Evolutionary conservation across 2,113 vertebrate species (phyloP).

Genomic region (Leptosomus discolor): DNA sequence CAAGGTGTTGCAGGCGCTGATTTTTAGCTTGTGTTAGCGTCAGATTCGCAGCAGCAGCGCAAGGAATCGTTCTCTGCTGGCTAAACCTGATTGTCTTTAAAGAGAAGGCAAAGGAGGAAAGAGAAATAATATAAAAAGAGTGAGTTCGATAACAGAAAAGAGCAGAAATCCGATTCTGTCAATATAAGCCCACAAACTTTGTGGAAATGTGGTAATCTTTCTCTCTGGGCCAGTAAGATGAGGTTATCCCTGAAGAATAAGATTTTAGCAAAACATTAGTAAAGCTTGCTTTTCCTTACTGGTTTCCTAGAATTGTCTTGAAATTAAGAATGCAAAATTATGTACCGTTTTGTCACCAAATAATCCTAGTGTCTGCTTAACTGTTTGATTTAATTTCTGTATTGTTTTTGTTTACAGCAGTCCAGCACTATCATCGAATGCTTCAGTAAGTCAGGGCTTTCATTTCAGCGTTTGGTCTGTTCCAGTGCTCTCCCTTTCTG

Average conservation of each 20-base stretch:
- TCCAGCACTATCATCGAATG: background rate
- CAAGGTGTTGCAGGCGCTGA: background rate
- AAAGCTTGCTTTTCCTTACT: background rate
- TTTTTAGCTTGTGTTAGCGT: background rate
- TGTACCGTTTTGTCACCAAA: background rate
- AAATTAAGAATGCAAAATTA: background rate
- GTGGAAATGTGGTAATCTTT: background rate
- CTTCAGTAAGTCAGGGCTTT: background rate
- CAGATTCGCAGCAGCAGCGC: background rate
- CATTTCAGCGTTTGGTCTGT: background rate
- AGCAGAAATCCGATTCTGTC: background rate
- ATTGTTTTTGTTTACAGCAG: background rate
- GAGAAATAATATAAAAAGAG: background rate
- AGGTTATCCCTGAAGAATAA: background rate
- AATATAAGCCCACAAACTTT: background rate
- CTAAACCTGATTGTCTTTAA: background rate
- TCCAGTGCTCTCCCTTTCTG: background rate
- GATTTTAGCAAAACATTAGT: background rate
- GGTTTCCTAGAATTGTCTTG: background rate
- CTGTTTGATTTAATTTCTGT: background rate
- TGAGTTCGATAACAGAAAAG: background rate
- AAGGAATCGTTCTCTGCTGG: background rate
- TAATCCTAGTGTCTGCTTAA: background rate
- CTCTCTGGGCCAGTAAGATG: background rate
- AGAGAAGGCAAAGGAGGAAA: background rate